Conservation (phyloP, 2,888 invertebrate genomes). For the Smittia sp. region DNA sequence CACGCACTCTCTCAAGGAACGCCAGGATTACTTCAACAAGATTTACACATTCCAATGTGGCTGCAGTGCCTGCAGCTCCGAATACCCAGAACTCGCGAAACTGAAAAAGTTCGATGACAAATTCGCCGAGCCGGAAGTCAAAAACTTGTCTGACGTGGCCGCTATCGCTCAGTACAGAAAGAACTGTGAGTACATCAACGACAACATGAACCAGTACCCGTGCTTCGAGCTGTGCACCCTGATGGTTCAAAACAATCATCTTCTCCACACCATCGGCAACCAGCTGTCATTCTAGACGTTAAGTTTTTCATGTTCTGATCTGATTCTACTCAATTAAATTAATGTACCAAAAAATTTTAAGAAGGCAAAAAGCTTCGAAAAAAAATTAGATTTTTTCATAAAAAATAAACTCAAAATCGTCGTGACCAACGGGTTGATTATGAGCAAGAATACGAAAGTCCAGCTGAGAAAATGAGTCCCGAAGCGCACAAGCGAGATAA, state of each 20-base stretch:
- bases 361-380: too few relatives aligned
- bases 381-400: too few relatives aligned
- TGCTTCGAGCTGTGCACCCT: constrained; percentile 28
- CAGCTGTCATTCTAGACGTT: background rate
- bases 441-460: too few relatives aligned
- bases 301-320: background rate
- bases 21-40: constrained; percentile 59
- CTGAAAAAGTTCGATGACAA: constrained; percentile 10
- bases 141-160: background rate
- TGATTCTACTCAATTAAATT: too few relatives aligned
- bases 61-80: constrained; percentile 69
- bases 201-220: constrained; percentile 24
- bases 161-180: background rate
- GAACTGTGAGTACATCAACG: constrained; percentile 32
- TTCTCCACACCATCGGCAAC: constrained; percentile 30
- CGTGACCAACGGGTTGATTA: too few relatives aligned
- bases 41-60: constrained; percentile 75
- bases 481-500: too few relatives aligned
- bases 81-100: constrained; percentile 59
- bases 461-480: too few relatives aligned
- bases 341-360: too few relatives aligned
- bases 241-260: constrained; percentile 27
- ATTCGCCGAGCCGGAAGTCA: background rate
- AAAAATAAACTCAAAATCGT: too few relatives aligned
- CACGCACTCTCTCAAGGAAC: constrained; percentile 51